Evolutionary conservation across 2,797 vertebrate genomes (phyloP), one percentile per base, ranked within the genome.

Genomic region (Buphagus erythrorhynchus): DNA sequence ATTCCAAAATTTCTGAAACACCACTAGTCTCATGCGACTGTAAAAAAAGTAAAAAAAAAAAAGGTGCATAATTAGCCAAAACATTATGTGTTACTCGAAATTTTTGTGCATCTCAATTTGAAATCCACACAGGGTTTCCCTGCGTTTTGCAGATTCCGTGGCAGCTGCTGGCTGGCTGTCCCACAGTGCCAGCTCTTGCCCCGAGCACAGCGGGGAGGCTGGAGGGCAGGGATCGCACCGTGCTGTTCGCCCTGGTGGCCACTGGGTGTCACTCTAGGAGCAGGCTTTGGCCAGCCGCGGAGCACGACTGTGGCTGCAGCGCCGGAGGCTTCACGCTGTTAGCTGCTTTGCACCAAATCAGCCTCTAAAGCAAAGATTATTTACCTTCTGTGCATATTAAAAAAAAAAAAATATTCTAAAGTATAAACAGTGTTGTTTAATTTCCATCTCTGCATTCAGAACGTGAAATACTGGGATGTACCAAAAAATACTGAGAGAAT

Each of bases 201-300:
- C 28, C 31, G 68, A 4, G 72, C 14, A 0, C 13, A 3, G 29
- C 25, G 18, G 59, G 3, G 5, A 29, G 48, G 10, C 11, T 4
- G 40, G 19, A 78, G 78, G 87, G 73, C 61, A 48, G 13, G 62
- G 28, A 49, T 14, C 35, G 2, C 7, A 0, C 51, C 40, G 65
- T 98, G 97, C 94, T 97, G 75, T 97, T 97, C 94, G 15, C 61
- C 36, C 2, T 10, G 67, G 38, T 68, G 91, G 86, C 98, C 98
- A 97, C 98, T 92, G 94, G 98, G 97, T 97, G 98, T 98, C 98
- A 93, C 91, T 81, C 97, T 97, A 94, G 85, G 88, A 97, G 96
- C 94, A 61, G 71, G 71, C 84, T 97, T 95, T n/a, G 63, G 31
- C 55, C 65, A 38, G 33, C n/a, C 75, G 36, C 14, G 38, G 85